These are phyloP conservation scores for Eupithecia dodoneata DNA, from an alignment of 2,888 invertebrate genomes.

Conservation along the genomic window DNA sequence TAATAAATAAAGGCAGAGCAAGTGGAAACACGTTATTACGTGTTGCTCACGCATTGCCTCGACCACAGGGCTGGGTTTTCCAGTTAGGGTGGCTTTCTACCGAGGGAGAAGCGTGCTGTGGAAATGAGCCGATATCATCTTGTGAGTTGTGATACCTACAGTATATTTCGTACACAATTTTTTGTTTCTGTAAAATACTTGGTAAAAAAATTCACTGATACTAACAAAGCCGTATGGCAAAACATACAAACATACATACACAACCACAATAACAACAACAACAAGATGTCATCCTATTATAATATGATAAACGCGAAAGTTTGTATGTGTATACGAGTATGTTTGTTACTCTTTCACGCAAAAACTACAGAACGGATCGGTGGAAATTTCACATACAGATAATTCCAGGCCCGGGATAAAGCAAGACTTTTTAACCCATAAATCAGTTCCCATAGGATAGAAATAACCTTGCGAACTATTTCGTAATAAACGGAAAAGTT, in stretches of 20 bases:
- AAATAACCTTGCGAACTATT: too few species aligned
- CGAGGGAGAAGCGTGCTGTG: neutral
- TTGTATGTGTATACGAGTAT: too few species aligned
- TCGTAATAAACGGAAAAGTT: too few species aligned
- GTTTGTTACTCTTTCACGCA: too few species aligned
- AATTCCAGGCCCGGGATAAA: too few species aligned
- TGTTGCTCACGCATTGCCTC: slow-evolving; percentile 54
- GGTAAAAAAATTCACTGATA: neutral
- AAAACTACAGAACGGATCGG: too few species aligned
- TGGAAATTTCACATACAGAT: too few species aligned
- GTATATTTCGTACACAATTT: neutral
- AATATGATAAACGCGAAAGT: too few species aligned
- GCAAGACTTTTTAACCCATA: too few species aligned
- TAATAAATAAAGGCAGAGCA: slow-evolving; percentile 46
- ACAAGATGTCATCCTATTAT: too few species aligned
- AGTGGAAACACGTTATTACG: slow-evolving; percentile 50
- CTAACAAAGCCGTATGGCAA: neutral
- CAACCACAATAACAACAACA: neutral
- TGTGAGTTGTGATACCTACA: neutral
- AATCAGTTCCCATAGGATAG: too few species aligned
- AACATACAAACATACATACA: neutral
- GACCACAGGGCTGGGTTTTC: slow-evolving; percentile 31
- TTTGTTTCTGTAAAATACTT: neutral
- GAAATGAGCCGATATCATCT: neutral
- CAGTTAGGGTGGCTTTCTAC: slow-evolving; percentile 2